Conservation (phyloP, 2,797 vertebrate species). For the Lacerta bilineata region DNA sequence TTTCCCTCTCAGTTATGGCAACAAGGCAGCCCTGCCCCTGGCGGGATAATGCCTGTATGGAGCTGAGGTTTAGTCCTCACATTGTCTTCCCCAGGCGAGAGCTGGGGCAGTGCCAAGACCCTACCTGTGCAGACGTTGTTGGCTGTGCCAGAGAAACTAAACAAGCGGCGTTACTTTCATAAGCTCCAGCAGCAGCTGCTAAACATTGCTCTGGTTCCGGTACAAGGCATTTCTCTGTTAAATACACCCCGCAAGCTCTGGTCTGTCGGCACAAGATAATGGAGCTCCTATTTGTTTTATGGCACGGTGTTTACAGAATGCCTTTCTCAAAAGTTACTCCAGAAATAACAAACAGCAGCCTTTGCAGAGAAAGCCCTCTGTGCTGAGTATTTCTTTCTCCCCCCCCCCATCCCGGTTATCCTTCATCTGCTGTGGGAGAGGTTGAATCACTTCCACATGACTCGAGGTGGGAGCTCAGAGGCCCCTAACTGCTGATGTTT, state of each 20-base stretch:
- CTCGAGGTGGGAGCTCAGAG: neutral
- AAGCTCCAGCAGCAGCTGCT: neutral
- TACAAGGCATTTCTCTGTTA: neutral
- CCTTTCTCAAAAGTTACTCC: conserved; percentile 17
- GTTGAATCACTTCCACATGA: rapidly evolving
- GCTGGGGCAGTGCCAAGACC: neutral
- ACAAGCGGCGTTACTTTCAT: rapidly evolving
- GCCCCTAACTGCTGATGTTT: neutral
- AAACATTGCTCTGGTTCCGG: neutral
- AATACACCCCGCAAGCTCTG: neutral
- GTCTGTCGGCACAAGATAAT: neutral
- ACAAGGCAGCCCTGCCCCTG: neutral
- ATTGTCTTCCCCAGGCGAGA: neutral
- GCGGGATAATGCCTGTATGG: neutral
- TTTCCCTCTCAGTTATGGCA: neutral
- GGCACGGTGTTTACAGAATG: neutral
- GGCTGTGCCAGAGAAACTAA: conserved; percentile 9
- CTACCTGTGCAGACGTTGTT: neutral
- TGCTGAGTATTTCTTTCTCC: neutral
- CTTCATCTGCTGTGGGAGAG: neutral
- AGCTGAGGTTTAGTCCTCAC: neutral
- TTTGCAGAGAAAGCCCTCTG: rapidly evolving
- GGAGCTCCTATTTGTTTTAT: neutral
- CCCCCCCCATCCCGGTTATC: rapidly evolving
- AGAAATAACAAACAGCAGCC: neutral